Percentiles rank a stretch among this genome's conserved stretches.
Evolutionary conservation across 2,888 invertebrate species (phyloP).

Genomic region (Cryptophagus acutangulus): DNA sequence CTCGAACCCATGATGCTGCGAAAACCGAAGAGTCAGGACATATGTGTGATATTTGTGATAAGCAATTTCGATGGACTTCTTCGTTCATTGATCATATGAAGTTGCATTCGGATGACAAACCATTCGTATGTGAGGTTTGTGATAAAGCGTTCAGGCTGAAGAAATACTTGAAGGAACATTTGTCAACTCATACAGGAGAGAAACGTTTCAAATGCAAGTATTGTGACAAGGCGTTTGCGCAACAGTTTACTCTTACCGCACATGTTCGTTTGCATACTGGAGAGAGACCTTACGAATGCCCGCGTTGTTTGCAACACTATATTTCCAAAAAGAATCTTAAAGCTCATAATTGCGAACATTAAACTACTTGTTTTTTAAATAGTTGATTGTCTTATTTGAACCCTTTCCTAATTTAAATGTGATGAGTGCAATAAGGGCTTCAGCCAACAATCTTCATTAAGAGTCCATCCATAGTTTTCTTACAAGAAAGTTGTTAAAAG

Average conservation of each 20-base stretch:
- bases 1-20: conserved; percentile 7
- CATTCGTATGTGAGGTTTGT: conserved; percentile 33
- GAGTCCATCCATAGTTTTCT: no score
- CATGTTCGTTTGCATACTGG: conserved; percentile 55
- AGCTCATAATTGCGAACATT: conserved; percentile 21
- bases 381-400: no score
- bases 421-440: no score
- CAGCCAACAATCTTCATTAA: no score
- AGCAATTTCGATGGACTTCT: conserved; percentile 3
- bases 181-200: conserved; percentile 24
- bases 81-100: conserved; percentile 30
- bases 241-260: conserved; percentile 20
- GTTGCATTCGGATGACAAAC: conserved; percentile 35
- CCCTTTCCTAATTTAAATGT: no score
- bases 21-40: no score
- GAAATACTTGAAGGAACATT: conserved; percentile 27
- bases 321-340: conserved; percentile 51
- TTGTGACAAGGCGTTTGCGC: conserved; percentile 13
- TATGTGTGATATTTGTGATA: conserved; percentile 34
- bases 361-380: no score
- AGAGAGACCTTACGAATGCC: conserved; percentile 44
- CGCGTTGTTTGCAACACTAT: conserved; percentile 50
- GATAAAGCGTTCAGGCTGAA: conserved; percentile 31
- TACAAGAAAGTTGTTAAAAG: no score
- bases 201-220: conserved; percentile 3